Evolutionary conservation across 2,113 vertebrate species (phyloP), one percentile per base, ranked within the genome.

Genomic region (Chunga burmeisteri): DNA sequence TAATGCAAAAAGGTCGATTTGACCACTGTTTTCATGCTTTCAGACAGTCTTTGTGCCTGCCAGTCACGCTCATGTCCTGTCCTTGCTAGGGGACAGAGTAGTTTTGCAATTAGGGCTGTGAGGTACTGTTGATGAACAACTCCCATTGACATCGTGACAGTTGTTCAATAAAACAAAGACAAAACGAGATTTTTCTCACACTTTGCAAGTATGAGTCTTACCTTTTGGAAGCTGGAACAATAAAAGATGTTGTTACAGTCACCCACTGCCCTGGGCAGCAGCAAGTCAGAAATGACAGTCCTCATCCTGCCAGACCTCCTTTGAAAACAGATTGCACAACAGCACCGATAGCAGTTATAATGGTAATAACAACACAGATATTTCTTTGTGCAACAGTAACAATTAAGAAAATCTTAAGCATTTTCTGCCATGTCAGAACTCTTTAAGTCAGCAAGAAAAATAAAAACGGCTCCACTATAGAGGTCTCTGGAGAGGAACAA

Each of bases 321-420:
- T 59, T 66, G 91, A 95, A 97, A 94, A 92, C 36, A 70, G 20
- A 67, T 95, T 95, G 72, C 90, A 96, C 78, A 94, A 96, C 70
- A 63, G 30, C 10, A 30, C 46, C 4, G 1, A 89, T 75, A 96
- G 47, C 81, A 94, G n/a, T 84, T 88, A 61, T 67, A 91, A 66
- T 34, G 15, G 9, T 47, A 91, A 18, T 25, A 88, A 86, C 53
- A 75, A n/a, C 73, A 87, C 44, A 90, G 58, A 88, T 67, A 87
- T 49, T 93, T 93, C 61, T 95, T 85, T 81, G 81, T 87, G 58
- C 30, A 81, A 66, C 63, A 87, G 32, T 42, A 93, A 82, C 65
- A 85, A 91, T 81, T 90, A 93, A 80, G 58, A 92, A 95, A 88
- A 70, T 32, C 53, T 87, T 62, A 38, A 88, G 17, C 23, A 82